phyloP scores from a whole-genome alignment of 2,888 invertebrate species.

The Zaprionus obscuricornis region DNA sequence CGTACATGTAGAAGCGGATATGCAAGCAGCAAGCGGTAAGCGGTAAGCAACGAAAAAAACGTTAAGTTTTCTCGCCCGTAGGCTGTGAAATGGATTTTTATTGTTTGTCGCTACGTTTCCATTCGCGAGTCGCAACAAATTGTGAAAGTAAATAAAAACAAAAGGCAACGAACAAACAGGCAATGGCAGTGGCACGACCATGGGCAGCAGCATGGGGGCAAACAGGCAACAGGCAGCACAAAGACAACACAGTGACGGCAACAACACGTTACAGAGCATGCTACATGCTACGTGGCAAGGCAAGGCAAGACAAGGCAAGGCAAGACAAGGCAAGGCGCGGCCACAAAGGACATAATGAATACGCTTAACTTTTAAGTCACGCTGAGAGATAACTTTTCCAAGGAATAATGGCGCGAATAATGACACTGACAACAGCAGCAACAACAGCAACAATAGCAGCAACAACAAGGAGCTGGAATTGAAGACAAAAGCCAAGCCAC shows the following conservation, averaged over 20 bases:
- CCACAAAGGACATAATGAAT: constrained; percentile 74
- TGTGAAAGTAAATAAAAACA: constrained; percentile 73
- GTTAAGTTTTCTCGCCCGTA: constrained; percentile 20
- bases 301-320: constrained; percentile 15
- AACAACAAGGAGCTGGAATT: constrained; percentile 18
- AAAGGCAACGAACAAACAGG: constrained; percentile 47
- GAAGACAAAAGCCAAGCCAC: constrained; percentile 44
- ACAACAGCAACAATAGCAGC: constrained; percentile 13
- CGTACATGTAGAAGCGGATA: not conserved
- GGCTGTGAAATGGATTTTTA: constrained; percentile 64
- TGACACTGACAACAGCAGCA: constrained; percentile 56
- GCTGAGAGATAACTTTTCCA: constrained; percentile 67
- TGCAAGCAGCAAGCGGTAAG: too few relatives aligned
- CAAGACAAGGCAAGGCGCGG: constrained; percentile 41
- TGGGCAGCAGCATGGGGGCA: not conserved
- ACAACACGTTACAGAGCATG: too few relatives aligned
- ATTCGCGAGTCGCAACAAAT: constrained; percentile 61
- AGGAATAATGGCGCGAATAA: constrained; percentile 72
- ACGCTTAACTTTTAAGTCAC: constrained; percentile 76
- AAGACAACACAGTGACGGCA: too few relatives aligned
- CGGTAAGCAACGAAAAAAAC: not conserved
- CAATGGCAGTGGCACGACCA: not conserved
- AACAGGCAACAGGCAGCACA: not conserved
- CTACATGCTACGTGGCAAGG: too few relatives aligned
- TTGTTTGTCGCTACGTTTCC: constrained; percentile 65